phyloP scores from a whole-genome alignment of 2,888 invertebrate genomes.

The Epirrita christyi region DNA sequence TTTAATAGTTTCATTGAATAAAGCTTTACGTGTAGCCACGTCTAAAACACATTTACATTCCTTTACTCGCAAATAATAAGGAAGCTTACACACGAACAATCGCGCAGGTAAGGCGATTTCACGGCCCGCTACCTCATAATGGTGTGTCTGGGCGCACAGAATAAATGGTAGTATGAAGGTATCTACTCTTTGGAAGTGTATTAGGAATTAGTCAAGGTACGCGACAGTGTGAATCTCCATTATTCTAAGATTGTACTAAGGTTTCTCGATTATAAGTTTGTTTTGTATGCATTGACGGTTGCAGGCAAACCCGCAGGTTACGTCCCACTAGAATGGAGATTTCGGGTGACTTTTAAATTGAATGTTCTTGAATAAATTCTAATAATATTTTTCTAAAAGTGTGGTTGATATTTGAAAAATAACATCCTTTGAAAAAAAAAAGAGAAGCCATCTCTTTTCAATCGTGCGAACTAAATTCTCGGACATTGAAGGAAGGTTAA shows the following conservation, averaged over 20 bases:
- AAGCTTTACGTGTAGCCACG: not conserved
- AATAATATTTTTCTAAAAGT: too few species aligned
- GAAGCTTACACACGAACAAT: constrained; percentile 42
- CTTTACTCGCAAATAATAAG: constrained; percentile 39
- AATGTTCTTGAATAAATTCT: too few species aligned
- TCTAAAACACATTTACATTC: constrained; percentile 26
- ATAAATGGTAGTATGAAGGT: not conserved
- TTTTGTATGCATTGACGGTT: not conserved
- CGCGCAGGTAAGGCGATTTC: constrained; percentile 48
- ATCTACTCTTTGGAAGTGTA: constrained; percentile 20
- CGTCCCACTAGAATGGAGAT: too few species aligned
- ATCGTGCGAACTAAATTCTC: too few species aligned
- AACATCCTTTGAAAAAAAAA: too few species aligned
- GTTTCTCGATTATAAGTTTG: constrained; percentile 21
- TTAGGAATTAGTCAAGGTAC: constrained; percentile 41
- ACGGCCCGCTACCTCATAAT: constrained; percentile 44
- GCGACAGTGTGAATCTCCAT: constrained; percentile 34
- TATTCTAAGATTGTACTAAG: constrained; percentile 17
- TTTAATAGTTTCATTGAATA: constrained; percentile 19
- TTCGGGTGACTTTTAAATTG: too few species aligned
- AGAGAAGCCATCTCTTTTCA: too few species aligned
- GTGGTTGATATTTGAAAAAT: too few species aligned
- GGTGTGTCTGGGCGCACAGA: constrained; percentile 29
- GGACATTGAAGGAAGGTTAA: too few species aligned
- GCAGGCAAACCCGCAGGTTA: too few species aligned